phyloP scores from a whole-genome alignment of 2,113 vertebrate species.

The Amphilophus citrinellus region DNA sequence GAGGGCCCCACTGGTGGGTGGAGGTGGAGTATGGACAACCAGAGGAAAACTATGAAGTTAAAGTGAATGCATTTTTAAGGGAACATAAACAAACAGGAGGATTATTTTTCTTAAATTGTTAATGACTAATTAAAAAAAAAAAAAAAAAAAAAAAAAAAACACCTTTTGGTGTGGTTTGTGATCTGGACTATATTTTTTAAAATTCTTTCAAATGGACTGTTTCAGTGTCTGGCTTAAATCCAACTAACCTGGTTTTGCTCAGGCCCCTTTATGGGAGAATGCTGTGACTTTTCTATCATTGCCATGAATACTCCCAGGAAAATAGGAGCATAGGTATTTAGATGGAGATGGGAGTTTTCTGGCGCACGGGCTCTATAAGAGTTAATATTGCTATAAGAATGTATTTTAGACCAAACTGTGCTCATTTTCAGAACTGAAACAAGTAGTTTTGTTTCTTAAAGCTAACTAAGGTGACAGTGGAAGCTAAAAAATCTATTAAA shows the following conservation, averaged over 20 bases:
- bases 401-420: neutral
- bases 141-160: accelerated
- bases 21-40: neutral
- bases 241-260: too few species aligned
- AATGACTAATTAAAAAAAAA: neutral
- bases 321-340: neutral
- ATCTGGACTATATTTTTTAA: too few species aligned
- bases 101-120: neutral
- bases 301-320: neutral
- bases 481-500: neutral
- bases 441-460: neutral
- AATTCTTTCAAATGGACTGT: too few species aligned
- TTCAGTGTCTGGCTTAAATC: too few species aligned
- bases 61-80: neutral
- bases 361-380: neutral
- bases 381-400: neutral
- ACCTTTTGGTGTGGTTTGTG: neutral
- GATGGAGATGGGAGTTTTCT: neutral
- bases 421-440: neutral
- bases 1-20: neutral
- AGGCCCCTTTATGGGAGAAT: too few species aligned
- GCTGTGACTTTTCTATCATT: too few species aligned
- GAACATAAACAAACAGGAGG: neutral
- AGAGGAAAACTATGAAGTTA: neutral
- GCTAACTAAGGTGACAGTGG: neutral